Evolutionary conservation across 2,113 vertebrate species (phyloP), one percentile per base, ranked within the genome.

Genomic region (Atherinomorus stipes): DNA sequence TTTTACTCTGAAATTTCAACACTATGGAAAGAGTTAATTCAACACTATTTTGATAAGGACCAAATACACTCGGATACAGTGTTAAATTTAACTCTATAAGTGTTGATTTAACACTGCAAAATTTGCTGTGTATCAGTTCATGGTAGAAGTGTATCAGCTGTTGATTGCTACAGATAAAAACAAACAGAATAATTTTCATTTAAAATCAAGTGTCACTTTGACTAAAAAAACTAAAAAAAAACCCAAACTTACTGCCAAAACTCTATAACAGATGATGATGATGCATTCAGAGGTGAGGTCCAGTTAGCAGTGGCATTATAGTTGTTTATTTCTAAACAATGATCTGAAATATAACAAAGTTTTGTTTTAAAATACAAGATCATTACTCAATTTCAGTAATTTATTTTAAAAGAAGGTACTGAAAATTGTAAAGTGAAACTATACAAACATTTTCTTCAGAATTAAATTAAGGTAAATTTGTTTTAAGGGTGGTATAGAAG

Each of bases 211-310:
- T 44, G 10, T 15, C 16, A n/a, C 9, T 5, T 45, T 19, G 18
- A 47, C n/a, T 1, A n/a, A 45, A 42, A 42, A 42, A 42, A 42
- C 11, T 5, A 11, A 38, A 13, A 13, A 42, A 42, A 45, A 53
- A 72, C n/a, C n/a, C n/a, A n/a, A 59, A 96, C 97, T 22, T 95
- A 97, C 96, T 95, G 95, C 96, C 96, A 97, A 91, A 97, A 98
- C 80, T 98, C 96, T 77, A 92, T 80, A 83, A 96, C 88, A 3
- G 96, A 93, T 0, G 95, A 96, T 1, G 95, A 94, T 72, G 91
- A 94, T 67, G 90, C 38, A 15, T 96, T 96, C 16, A 79, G 34
- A 15, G 89, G 66, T 0, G 57, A 28, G 10, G 84, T 94, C 74
- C 23, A 85, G 52, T 92, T 90, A 60, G 80, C 56, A 69, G 59